Conservation (phyloP, 1,140 invertebrate species). For the Phortica variegata region DNA sequence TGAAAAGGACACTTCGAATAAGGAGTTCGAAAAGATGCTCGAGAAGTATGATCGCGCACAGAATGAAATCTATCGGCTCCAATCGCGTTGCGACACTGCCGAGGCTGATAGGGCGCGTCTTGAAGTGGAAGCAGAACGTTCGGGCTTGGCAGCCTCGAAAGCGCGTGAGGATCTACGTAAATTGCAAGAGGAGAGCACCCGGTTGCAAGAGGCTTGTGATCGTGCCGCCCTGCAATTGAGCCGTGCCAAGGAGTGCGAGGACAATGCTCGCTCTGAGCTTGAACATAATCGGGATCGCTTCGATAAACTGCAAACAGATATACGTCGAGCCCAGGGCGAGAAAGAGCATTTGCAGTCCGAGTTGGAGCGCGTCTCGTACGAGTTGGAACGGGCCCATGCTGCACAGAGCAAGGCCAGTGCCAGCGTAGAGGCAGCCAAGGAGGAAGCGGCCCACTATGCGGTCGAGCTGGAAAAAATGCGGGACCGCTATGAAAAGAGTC, state of each 20-base stretch:
- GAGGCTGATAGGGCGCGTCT: slow-evolving; percentile 84
- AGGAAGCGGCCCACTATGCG: slow-evolving; percentile 81
- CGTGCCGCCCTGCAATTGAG: slow-evolving; percentile 78
- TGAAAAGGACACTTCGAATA: slow-evolving; percentile 82
- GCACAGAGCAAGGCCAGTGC: slow-evolving; percentile 80
- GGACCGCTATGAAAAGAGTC: slow-evolving; percentile 84
- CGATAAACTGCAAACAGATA: slow-evolving; percentile 83
- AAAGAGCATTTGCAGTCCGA: slow-evolving; percentile 83
- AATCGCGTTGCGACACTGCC: slow-evolving; percentile 81
- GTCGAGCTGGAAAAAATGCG: slow-evolving; percentile 88
- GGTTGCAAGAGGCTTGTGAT: slow-evolving; percentile 85
- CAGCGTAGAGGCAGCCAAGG: slow-evolving; percentile 83
- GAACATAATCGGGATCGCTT: slow-evolving; percentile 88
- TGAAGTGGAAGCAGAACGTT: slow-evolving; percentile 83
- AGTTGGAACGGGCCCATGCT: slow-evolving; percentile 78
- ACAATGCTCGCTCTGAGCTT: slow-evolving; percentile 86
- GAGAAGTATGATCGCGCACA: slow-evolving; percentile 92
- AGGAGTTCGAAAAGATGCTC: slow-evolving; percentile 87
- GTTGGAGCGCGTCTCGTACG: slow-evolving; percentile 80
- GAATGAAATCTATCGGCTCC: slow-evolving; percentile 82
- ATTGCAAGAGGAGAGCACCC: slow-evolving; percentile 78
- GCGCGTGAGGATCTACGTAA: slow-evolving; percentile 83
- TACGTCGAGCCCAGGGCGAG: slow-evolving; percentile 77
- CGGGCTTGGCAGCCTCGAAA: slow-evolving; percentile 74
- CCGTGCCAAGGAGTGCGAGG: slow-evolving; percentile 84